phyloP scores from a whole-genome alignment of 2,113 vertebrate genomes.

The Monopterus albus region DNA sequence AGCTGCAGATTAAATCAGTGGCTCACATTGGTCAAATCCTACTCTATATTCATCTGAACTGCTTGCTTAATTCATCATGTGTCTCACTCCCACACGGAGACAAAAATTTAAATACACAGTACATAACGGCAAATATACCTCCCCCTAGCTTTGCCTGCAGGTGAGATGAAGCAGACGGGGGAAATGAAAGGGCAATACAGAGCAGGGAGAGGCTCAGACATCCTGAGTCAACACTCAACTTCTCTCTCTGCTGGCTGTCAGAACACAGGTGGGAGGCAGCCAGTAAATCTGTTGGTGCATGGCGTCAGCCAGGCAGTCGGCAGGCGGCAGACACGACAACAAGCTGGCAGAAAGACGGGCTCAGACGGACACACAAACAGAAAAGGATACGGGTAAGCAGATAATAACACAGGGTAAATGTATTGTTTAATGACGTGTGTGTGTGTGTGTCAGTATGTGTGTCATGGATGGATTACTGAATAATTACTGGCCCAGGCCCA shows the following conservation, averaged over 20 bases:
- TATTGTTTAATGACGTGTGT: neutral
- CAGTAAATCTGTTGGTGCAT: conserved; percentile 40
- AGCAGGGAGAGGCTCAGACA: conserved; percentile 14
- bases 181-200: conserved; percentile 2
- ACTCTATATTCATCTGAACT: too few relatives aligned
- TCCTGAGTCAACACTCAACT: conserved; percentile 39
- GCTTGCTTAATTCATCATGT: neutral
- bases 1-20: neutral
- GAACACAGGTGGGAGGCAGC: conserved; percentile 44
- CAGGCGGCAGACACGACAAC: conserved; percentile 23
- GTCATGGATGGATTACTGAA: too few relatives aligned
- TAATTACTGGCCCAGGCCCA: too few relatives aligned
- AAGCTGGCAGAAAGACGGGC: neutral
- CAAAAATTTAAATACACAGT: neutral
- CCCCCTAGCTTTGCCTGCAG: conserved; percentile 13
- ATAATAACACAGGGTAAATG: too few relatives aligned
- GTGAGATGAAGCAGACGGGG: neutral
- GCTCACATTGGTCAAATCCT: too few relatives aligned
- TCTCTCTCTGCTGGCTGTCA: conserved; percentile 42
- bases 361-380: neutral
- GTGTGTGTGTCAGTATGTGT: neutral
- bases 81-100: neutral
- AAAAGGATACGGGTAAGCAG: neutral
- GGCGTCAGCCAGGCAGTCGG: conserved; percentile 31
- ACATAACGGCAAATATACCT: conserved; percentile 8